Percentiles rank a stretch among this genome's conserved stretches.
These are phyloP conservation scores for Lepidocyrtoides sp. DNA, from an alignment of 2,888 invertebrate genomes.

Conservation along the genomic window DNA sequence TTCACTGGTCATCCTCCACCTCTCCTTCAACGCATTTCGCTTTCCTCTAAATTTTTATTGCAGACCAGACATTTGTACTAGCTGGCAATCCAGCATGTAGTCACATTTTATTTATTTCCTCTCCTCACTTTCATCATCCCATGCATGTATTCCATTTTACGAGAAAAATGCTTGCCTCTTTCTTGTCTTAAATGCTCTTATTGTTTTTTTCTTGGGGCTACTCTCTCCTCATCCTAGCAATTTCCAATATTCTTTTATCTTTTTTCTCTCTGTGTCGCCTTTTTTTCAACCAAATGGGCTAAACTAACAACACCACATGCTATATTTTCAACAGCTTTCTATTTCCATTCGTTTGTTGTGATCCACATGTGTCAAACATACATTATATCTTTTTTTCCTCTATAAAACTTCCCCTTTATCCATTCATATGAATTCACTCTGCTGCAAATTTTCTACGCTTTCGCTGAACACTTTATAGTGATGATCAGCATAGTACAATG, in stretches of 20 bases:
- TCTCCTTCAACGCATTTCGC: too few relatives aligned
- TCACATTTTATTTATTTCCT: constrained; percentile 42
- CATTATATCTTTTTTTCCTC: too few relatives aligned
- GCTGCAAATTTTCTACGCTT: too few relatives aligned
- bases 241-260: constrained; percentile 4
- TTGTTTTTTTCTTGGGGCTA: constrained; percentile 43
- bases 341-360: not conserved
- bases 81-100: constrained; percentile 11
- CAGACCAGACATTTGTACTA: too few relatives aligned
- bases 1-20: not conserved
- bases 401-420: not conserved
- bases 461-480: too few relatives aligned
- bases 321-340: not conserved
- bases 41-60: not conserved
- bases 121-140: not conserved
- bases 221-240: not conserved
- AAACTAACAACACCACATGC: not conserved
- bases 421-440: not conserved
- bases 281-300: not conserved
- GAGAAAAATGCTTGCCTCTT: not conserved
- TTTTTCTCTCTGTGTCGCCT: not conserved
- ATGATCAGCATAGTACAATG: not conserved
- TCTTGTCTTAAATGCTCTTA: not conserved
- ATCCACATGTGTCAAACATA: constrained; percentile 17
- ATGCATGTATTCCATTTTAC: not conserved